Percentiles rank a stretch among this genome's conserved stretches.
phyloP scores from a whole-genome alignment of 2,888 invertebrate genomes.

The Germaria angustata region DNA sequence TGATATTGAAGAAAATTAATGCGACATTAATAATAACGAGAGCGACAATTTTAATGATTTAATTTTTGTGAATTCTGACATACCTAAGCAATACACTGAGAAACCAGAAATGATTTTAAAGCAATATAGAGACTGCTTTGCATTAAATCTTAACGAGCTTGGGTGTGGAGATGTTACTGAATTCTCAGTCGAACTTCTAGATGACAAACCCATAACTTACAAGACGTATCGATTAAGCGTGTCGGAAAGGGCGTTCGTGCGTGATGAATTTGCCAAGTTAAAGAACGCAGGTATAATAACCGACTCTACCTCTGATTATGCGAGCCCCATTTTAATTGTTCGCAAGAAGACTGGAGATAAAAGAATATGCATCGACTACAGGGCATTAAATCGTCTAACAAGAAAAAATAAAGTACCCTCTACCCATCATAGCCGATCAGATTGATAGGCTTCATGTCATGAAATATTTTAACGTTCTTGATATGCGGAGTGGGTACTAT shows the following conservation, averaged over 20 bases:
- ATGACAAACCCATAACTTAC: conserved; percentile 3
- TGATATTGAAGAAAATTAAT: too few species aligned
- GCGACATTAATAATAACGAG: too few species aligned
- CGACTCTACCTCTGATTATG: conserved; percentile 12
- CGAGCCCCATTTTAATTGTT: conserved; percentile 13
- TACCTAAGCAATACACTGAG: too few species aligned
- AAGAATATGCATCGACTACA: background rate
- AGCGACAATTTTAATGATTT: too few species aligned
- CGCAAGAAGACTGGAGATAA: conserved; percentile 12
- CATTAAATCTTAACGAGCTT: too few species aligned
- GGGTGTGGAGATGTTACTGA: conserved; percentile 2
- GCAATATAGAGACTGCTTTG: too few species aligned
- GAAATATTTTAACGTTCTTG: conserved; percentile 23
- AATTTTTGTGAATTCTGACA: too few species aligned
- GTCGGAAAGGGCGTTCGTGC: background rate
- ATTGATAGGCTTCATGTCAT: background rate
- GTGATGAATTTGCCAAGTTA: background rate
- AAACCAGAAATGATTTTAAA: too few species aligned
- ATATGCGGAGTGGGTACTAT: conserved; percentile 11
- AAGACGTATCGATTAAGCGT: conserved; percentile 11
- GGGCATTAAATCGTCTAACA: background rate
- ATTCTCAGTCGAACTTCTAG: conserved; percentile 13
- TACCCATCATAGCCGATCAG: background rate
- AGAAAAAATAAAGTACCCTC: conserved; percentile 15
- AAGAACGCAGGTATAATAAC: conserved; percentile 16